phyloP scores from a whole-genome alignment of 2,888 invertebrate genomes.

The Amiota minor region DNA sequence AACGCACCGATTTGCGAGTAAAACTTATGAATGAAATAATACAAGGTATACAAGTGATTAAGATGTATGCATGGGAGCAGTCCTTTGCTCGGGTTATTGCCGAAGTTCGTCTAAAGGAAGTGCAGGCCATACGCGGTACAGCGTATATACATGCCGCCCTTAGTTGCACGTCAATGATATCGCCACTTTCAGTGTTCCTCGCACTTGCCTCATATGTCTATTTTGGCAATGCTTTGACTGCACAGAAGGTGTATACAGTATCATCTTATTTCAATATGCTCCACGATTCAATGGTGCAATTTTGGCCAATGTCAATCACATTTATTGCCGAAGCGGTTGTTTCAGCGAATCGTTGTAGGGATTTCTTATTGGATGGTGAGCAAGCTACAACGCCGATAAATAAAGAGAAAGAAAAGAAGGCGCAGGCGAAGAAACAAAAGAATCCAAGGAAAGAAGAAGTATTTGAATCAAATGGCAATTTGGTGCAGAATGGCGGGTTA shows the following conservation, averaged over 20 bases:
- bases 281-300: constrained; percentile 84
- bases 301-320: constrained; percentile 85
- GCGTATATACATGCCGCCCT: constrained; percentile 81
- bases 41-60: constrained; percentile 87
- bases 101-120: constrained; percentile 82
- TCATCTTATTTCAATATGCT: constrained; percentile 87
- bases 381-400: constrained; percentile 56
- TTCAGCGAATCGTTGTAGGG: constrained; percentile 82
- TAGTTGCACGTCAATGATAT: constrained; percentile 83
- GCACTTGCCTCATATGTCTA: constrained; percentile 82
- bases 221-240: constrained; percentile 78
- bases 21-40: constrained; percentile 92
- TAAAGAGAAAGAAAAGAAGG: constrained; percentile 69
- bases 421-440: constrained; percentile 40
- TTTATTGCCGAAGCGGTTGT: constrained; percentile 85
- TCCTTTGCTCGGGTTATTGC: constrained; percentile 84
- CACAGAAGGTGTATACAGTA: constrained; percentile 85
- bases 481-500: constrained; percentile 38
- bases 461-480: constrained; percentile 43
- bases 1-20: constrained; percentile 88
- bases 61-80: constrained; percentile 92
- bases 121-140: constrained; percentile 79
- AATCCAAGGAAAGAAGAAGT: constrained; percentile 44
- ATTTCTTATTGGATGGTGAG: constrained; percentile 75
- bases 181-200: constrained; percentile 84